Conservation (phyloP, 1,140 invertebrate species). For the Aradophagus sp. region DNA sequence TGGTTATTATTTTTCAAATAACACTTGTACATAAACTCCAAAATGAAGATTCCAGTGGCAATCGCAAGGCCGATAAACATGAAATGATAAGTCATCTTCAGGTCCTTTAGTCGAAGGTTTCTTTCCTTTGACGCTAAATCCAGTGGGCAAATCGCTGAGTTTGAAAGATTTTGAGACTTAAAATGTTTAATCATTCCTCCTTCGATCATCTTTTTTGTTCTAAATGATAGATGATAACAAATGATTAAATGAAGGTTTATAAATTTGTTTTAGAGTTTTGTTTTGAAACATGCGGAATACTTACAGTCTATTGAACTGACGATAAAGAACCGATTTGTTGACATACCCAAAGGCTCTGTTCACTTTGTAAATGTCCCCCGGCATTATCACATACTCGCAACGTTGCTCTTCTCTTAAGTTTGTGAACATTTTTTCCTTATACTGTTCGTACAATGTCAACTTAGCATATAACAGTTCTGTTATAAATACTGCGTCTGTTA, state of each 20-base stretch:
- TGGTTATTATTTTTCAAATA: not conserved
- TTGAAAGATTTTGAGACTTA: slow-evolving; percentile 78
- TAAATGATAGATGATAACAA: too few relatives aligned
- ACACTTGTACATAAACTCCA: slow-evolving; percentile 22
- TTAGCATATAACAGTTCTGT: slow-evolving; percentile 80
- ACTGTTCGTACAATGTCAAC: slow-evolving; percentile 81
- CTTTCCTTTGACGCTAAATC: slow-evolving; percentile 86
- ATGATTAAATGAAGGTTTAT: too few relatives aligned
- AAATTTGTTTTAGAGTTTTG: too few relatives aligned
- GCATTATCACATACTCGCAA: slow-evolving; percentile 83
- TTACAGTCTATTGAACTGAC: slow-evolving; percentile 36
- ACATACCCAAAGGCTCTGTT: slow-evolving; percentile 83
- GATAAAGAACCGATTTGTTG: slow-evolving; percentile 75
- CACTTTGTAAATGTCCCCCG: slow-evolving; percentile 78
- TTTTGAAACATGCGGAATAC: not conserved
- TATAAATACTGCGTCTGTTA: slow-evolving; percentile 78
- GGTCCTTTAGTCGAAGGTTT: slow-evolving; percentile 80
- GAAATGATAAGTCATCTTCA: slow-evolving; percentile 82
- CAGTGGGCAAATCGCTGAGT: slow-evolving; percentile 84
- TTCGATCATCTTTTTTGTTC: slow-evolving; percentile 80
- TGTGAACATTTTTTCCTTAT: slow-evolving; percentile 77
- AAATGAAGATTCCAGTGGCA: slow-evolving; percentile 24
- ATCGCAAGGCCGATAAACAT: slow-evolving; percentile 77
- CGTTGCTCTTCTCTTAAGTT: slow-evolving; percentile 77
- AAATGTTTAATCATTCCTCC: slow-evolving; percentile 82